phyloP scores from a whole-genome alignment of 2,888 invertebrate species.

The Melanostoma mellinum region DNA sequence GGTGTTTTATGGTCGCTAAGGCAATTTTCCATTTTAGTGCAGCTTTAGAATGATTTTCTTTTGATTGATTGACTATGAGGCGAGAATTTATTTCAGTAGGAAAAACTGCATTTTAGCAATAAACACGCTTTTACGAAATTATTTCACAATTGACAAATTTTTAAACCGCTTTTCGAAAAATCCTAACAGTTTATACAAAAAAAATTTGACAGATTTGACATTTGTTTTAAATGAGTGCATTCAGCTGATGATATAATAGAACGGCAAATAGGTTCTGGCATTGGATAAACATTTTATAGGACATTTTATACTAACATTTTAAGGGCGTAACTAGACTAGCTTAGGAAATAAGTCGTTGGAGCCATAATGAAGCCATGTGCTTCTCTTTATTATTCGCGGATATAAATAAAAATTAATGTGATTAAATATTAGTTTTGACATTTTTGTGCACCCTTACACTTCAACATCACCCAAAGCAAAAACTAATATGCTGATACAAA shows the following conservation, averaged over 20 bases:
- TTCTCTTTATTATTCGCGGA: too few relatives aligned
- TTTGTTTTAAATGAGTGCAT: not conserved
- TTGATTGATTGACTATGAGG: not conserved
- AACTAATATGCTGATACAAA: too few relatives aligned
- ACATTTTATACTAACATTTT: too few relatives aligned
- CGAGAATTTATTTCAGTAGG: not conserved
- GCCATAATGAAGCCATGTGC: too few relatives aligned
- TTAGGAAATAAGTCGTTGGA: too few relatives aligned
- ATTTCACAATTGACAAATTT: conserved; percentile 20
- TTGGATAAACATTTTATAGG: not conserved
- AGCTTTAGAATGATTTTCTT: not conserved
- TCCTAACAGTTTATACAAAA: conserved; percentile 43
- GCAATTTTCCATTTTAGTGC: conserved; percentile 50
- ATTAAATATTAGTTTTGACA: too few relatives aligned
- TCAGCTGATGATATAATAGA: not conserved
- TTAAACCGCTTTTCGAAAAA: conserved; percentile 64
- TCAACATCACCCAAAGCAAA: too few relatives aligned
- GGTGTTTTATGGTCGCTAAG: conserved; percentile 73
- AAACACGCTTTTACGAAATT: conserved; percentile 13
- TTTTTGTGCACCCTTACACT: too few relatives aligned
- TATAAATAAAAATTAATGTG: too few relatives aligned
- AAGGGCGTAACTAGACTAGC: too few relatives aligned
- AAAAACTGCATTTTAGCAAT: conserved; percentile 40
- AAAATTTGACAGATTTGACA: conserved; percentile 22
- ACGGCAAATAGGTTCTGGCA: not conserved